Evolutionary conservation across 1,140 invertebrate genomes (phyloP), one percentile per base, ranked within the genome.

Genomic region (Drosophila melanica): DNA sequence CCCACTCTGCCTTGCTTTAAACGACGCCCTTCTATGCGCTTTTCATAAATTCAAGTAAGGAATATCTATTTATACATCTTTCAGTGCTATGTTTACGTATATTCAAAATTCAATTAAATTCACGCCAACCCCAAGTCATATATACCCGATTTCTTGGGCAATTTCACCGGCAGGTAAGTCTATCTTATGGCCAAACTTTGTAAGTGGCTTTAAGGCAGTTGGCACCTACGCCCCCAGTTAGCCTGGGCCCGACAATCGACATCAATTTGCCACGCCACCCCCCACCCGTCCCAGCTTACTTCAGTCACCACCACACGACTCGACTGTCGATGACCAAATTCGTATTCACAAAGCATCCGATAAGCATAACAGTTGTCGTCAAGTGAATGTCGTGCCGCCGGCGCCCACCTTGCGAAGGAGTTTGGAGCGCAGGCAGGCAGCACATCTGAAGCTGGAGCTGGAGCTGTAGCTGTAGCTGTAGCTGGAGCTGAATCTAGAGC

Each of bases 311-410:
- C 3, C 20, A 23, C 20, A 23, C 58, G 45, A n/a, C 37, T 63
- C 58, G 45, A n/a, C 37, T 63, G 62, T 68, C 74, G 60, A 68
- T 77, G 70, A 77, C 62, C 81, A 63, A 70, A 86, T 86, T 86
- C 81, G 75, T 86, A 86, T 86, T 86, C 81, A 86, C 78, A 78
- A 87, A 86, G 81, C 81, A 86, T 86, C 81, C 82, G 82, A 86
- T 86, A 86, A 86, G 82, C 79, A 87, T 86, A 86, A 86, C 81
- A 82, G 82, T 87, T 86, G 81, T 86, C 82, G 82, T 72, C 76
- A 76, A 72, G 62, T 66, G 59, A 69, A 53, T 59, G 55, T 81
- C 81, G 81, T 85, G 81, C 81, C 81, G 75, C 82, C 59, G 78
- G 78, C 81, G 60, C 35, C 48, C 78, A 81, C 78, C 78, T 81